Base-by-base conservation (phyloP, 1,140 invertebrate species). In the Dufourea novaeangliae region DNA sequence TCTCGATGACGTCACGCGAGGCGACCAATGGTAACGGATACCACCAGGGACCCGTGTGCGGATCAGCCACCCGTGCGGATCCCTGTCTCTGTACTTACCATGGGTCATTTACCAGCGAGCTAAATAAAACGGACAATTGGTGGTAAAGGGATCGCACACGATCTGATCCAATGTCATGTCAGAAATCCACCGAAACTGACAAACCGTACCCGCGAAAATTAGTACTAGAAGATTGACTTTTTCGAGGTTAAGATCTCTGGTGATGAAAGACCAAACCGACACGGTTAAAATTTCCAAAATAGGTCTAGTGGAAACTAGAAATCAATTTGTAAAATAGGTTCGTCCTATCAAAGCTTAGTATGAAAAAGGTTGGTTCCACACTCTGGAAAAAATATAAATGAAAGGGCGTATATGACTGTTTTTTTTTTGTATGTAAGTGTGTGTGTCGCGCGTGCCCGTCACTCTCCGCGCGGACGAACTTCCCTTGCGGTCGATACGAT, bases 401-500 rank as follows among this genome's bases (percentile, higher is more conserved):
- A n/a, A n/a, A n/a, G n/a, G n/a, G n/a, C n/a, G n/a, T n/a, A n/a
- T n/a, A n/a, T n/a, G n/a, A n/a, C n/a, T n/a, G n/a, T n/a, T n/a
- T n/a, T n/a, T n/a, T n/a, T n/a, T n/a, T n/a, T 20, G 41, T 46
- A 44, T 44, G 41, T 44, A 20, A 27, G 22, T 52, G 57, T 27
- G n/a, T 62, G 52, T 69, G 54, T 78, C 77, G 80, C 70, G 76
- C 69, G 76, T 57, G 77, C 64, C 71, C 76, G 50, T 81, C 80
- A 70, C 54, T 72, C 59, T 63, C 69, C 73, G 77, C 67, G 71
- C 71, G 76, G 67, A n/a, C n/a, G 66, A 86, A 77, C 75, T 83
- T 85, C 80, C 59, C 76, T 69, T 79, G 79, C 86, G 86, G 86
- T 89, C 88, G 87, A 88, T 89, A 89, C 81, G 73, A 85, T 85